Conservation (phyloP, 2,113 vertebrate species). For the Siphamia tubifer region DNA sequence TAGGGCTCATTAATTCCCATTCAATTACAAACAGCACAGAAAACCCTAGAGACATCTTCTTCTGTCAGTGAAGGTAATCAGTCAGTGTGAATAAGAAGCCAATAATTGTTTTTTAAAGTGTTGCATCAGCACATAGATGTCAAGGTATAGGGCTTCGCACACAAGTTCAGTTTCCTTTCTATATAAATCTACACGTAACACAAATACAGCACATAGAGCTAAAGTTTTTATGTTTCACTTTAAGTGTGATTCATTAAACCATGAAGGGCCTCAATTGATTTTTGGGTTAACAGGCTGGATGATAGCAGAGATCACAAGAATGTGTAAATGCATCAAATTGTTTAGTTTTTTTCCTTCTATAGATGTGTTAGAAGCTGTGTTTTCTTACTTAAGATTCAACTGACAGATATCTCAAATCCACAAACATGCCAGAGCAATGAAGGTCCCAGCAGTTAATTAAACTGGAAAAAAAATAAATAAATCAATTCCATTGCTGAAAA, state of each 20-base stretch:
- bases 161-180: not conserved
- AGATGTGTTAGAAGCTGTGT: not conserved
- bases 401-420: not conserved
- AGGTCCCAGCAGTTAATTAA: not conserved
- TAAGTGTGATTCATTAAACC: not conserved
- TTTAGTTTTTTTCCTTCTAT: not conserved
- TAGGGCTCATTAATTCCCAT: constrained; percentile 50
- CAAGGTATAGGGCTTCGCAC: not conserved
- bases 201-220: not conserved
- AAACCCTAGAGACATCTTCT: constrained; percentile 49
- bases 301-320: not conserved
- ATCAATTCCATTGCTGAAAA: not conserved
- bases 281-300: not conserved
- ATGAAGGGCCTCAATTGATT: not conserved
- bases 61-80: constrained; percentile 38
- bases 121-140: constrained; percentile 15
- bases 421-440: not conserved
- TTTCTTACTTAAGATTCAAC: not conserved
- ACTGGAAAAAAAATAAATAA: not conserved
- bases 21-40: constrained; percentile 46
- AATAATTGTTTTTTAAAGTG: constrained; percentile 45
- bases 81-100: constrained; percentile 48
- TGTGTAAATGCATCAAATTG: too few species aligned
- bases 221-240: not conserved
- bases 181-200: not conserved